Base-by-base conservation (phyloP, 2,113 vertebrate genomes). In the Phaetusa simplex region DNA sequence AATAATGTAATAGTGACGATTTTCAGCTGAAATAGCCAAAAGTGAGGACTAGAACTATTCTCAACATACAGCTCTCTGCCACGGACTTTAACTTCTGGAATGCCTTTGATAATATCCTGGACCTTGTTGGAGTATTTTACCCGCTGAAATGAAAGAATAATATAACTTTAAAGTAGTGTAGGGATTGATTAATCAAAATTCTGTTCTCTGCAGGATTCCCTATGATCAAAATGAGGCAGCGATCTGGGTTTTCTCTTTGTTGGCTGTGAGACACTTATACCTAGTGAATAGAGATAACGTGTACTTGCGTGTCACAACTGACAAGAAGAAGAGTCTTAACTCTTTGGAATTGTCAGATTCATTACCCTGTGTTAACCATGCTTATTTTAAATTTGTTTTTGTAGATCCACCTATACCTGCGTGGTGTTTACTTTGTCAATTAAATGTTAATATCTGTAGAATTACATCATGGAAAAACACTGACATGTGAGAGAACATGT, bases 361-460 rank as follows among this genome's bases (percentile, higher is more conserved):
- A 80, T 94, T 95, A 71, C 62, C 84, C 12, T 86, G 49, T 86
- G 52, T 81, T 90, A 96, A 94, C 29, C 29, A 61, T 24, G 58
- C 67, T 95, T 65, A 49, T 59, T 86, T 97, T 90, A 80, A 87
- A 62, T 17, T 30, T 19, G 9, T 53, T 92, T 90, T 81, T 74
- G 88, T 78, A 88, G 52, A 94, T 90, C 71, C 45, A 91, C 64
- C 56, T 95, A 90, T 88, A 15, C 56, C 53, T n/a, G 15, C 16
- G 59, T 95, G 88, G 76, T 42, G 49, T 96, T 96, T 92, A 61
- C 61, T 96, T 95, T 97, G 69, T 95, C 93, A 95, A 59, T 82
- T 38, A n/a, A 53, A 58, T 65, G 67, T 84, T 97, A 94, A 93
- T 94, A 95, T 88, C 67, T 87, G 58, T 78, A 86, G 73, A 90